Base-by-base conservation (phyloP, 1,140 invertebrate genomes). In the Portunus trituberculatus region DNA sequence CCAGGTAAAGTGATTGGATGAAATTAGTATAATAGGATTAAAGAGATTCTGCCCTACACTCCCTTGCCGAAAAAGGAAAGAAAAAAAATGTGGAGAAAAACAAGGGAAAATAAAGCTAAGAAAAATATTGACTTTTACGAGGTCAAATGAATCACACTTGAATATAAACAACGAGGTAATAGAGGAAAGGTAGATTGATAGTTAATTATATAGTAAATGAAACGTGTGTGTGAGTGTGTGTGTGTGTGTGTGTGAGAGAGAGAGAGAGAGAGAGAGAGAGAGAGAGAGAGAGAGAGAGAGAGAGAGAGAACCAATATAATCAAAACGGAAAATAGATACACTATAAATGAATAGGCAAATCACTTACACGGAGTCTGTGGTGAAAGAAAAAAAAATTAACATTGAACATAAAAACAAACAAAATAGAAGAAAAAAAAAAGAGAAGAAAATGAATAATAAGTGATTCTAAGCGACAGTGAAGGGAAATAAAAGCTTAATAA, bases 211-310 rank as follows among this genome's bases (percentile, higher is more conserved):
- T 59, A 39, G 39, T 2, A 39, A 6, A 39, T 10, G 52, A 20
- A 59, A 20, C n/a, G 67, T 76, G 67, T 76, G 67, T 76, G 67
- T 76, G 67, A 0, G 10, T 39, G 46, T 10, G 87, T 89, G n/a
- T 89, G 31, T 32, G 46, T 89, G 28, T 89, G 46, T 89, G 88
- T 90, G 32, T 25, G 32, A 90, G 88, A 90, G 88, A 90, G 88
- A 90, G 88, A 90, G 88, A 90, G 88, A 90, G 88, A 90, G 88
- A 90, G 45, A 46, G 45, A 90, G 88, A 90, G 45, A 46, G 45
- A 90, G 88, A 90, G 88, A 90, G 88, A 90, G 88, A 90, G 88
- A 90, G 88, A 39, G 39, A 39, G 39, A 39, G 39, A 39, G 39
- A 39, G 39, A 39, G 39, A 39, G 39, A 39, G 39, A 39, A 39